These are phyloP conservation scores for Alentia gelatinosa DNA, from an alignment of 2,888 invertebrate species.

Conservation along the genomic window DNA sequence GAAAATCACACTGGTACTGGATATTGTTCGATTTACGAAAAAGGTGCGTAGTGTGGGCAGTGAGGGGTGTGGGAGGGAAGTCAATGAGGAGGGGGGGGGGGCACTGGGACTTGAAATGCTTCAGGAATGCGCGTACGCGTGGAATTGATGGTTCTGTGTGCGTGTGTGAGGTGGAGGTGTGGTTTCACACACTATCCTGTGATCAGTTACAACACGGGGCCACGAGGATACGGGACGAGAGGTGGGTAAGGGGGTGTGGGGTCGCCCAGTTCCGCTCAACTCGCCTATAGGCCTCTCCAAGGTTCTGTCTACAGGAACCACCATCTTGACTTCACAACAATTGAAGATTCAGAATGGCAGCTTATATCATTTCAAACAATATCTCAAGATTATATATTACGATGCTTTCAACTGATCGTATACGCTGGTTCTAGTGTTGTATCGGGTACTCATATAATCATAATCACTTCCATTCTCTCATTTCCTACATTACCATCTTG, in stretches of 20 bases:
- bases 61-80: not conserved
- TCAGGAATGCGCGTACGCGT: not conserved
- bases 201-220: not conserved
- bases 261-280: too few species aligned
- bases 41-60: not conserved
- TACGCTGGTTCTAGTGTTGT: too few species aligned
- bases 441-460: too few species aligned
- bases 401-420: too few species aligned
- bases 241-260: not conserved
- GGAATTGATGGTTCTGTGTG: not conserved
- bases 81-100: not conserved
- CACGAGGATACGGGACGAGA: not conserved
- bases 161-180: not conserved
- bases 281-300: too few species aligned
- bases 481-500: too few species aligned
- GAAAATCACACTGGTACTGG: too few species aligned
- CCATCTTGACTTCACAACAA: too few species aligned
- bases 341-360: too few species aligned
- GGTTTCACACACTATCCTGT: not conserved
- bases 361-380: too few species aligned
- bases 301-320: not conserved
- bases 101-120: not conserved
- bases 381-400: too few species aligned
- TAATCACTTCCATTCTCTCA: too few species aligned
- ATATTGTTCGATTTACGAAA: not conserved